Conservation (phyloP, 1,140 invertebrate genomes). For the Uloborus diversus region DNA sequence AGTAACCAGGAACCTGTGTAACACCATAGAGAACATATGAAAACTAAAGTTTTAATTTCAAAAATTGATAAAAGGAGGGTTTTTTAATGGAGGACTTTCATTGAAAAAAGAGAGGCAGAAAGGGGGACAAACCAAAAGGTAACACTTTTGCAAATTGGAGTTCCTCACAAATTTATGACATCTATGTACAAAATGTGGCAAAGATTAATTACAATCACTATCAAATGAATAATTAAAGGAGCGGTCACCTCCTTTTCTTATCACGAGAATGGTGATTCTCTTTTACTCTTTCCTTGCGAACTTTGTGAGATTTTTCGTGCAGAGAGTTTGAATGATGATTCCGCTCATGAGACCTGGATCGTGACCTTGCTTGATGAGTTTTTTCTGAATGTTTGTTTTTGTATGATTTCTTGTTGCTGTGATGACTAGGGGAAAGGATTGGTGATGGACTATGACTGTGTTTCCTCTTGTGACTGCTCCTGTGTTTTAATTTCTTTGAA, state of each 20-base stretch:
- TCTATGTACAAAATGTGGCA: background rate
- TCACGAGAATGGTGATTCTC: constrained; percentile 43
- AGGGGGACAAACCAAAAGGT: no score
- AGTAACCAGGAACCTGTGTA: no score
- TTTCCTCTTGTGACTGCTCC: constrained; percentile 47
- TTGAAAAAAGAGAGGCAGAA: no score
- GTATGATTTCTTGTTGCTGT: constrained; percentile 45
- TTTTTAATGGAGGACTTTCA: no score
- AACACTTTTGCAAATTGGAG: no score
- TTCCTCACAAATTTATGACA: no score
- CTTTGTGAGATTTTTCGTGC: constrained; percentile 51
- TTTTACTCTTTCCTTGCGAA: constrained; percentile 40
- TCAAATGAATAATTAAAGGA: background rate
- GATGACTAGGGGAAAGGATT: constrained; percentile 40
- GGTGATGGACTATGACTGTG: constrained; percentile 56
- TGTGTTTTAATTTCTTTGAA: constrained; percentile 54
- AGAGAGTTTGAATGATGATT: constrained; percentile 44
- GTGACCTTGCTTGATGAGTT: constrained; percentile 37
- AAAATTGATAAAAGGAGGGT: no score
- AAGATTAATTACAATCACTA: background rate
- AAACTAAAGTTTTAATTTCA: no score
- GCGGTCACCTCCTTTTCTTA: constrained; percentile 20
- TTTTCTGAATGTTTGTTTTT: constrained; percentile 44
- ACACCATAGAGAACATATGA: no score
- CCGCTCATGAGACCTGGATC: constrained; percentile 49